Evolutionary conservation across 53 echinoderm and acorn worm species (phyloP).

Genomic region (Henricia sp.): DNA sequence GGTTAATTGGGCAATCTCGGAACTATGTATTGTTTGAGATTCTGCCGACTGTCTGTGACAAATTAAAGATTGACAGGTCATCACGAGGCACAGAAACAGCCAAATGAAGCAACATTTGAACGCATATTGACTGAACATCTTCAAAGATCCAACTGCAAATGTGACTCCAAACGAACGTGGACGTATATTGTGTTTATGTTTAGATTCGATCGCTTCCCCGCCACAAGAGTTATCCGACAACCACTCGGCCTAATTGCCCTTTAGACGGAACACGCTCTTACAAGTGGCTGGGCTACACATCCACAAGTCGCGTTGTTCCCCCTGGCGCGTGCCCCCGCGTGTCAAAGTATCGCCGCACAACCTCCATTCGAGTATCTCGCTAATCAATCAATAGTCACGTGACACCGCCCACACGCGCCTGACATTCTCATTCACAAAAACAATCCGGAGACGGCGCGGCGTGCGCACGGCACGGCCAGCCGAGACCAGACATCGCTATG

Average conservation of each 20-base stretch:
- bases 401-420: conserved; percentile 2
- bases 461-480: too few species aligned
- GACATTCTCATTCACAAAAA: conserved; percentile 25
- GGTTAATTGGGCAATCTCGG: too few species aligned
- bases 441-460: not conserved
- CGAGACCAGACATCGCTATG: conserved; percentile 7
- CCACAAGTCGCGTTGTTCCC: too few species aligned
- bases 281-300: conserved; percentile 14
- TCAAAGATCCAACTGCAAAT: too few species aligned
- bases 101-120: too few species aligned
- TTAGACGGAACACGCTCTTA: conserved; percentile 3
- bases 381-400: conserved; percentile 30
- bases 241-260: conserved; percentile 22
- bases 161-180: too few species aligned
- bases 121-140: too few species aligned
- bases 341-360: not conserved
- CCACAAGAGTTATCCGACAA: conserved; percentile 2
- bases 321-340: not conserved
- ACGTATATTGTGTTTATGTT: too few species aligned
- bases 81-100: too few species aligned
- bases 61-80: too few species aligned
- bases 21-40: too few species aligned
- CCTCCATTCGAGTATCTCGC: conserved; percentile 9
- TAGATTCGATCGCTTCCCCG: not conserved
- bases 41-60: too few species aligned